Conservation (phyloP, 2,888 invertebrate species). For the Meloe dianella region DNA sequence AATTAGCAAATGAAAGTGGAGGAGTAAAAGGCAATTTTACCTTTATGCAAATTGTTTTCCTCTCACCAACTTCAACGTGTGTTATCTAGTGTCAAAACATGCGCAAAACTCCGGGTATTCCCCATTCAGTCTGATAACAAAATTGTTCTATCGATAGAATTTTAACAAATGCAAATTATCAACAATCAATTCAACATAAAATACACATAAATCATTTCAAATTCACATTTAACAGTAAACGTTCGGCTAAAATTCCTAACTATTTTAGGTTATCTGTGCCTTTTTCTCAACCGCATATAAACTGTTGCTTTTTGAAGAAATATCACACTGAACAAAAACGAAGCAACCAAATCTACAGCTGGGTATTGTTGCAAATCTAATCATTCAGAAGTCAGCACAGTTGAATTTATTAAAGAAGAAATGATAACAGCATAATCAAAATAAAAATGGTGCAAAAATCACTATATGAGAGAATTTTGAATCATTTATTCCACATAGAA, state of each 20-base stretch:
- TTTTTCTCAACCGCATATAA: too few species aligned
- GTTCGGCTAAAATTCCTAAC: not conserved
- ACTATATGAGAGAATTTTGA: too few species aligned
- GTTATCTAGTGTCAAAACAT: not conserved
- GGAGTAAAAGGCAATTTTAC: not conserved
- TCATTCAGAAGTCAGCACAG: too few species aligned
- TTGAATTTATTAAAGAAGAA: too few species aligned
- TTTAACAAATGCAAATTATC: not conserved
- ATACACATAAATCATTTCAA: not conserved
- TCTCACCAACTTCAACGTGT: not conserved
- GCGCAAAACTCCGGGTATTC: not conserved
- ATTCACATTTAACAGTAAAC: not conserved
- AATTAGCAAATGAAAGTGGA: not conserved
- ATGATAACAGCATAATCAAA: too few species aligned
- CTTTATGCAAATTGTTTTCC: not conserved
- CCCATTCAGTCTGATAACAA: not conserved
- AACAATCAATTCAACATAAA: not conserved
- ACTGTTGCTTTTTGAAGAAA: not conserved
- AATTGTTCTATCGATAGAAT: too few species aligned
- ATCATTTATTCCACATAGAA: too few species aligned
- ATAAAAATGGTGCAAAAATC: too few species aligned
- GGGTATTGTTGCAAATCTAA: not conserved
- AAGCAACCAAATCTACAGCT: not conserved
- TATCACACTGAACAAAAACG: not conserved
- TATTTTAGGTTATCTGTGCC: not conserved